phyloP scores from a whole-genome alignment of 2,797 vertebrate species.

The Scomberomorus guttatus region DNA sequence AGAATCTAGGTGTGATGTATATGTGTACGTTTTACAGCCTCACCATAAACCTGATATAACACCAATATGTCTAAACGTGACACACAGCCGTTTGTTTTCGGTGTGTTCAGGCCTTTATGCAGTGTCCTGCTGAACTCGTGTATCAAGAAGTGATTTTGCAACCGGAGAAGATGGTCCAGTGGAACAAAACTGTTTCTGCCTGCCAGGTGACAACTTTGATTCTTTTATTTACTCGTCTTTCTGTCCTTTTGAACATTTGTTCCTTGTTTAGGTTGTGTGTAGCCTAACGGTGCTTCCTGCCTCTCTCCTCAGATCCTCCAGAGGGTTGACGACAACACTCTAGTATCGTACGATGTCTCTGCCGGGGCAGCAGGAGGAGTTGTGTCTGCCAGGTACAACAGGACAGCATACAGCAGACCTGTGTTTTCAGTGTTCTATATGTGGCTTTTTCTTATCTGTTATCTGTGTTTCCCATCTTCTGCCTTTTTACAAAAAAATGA shows the following conservation, averaged over 20 bases:
- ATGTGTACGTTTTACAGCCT: background rate
- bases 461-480: background rate
- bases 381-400: conserved; percentile 91
- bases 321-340: conserved; percentile 94
- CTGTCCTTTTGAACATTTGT: background rate
- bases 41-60: background rate
- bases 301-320: conserved; percentile 90
- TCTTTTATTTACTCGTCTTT: background rate
- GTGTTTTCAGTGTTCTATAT: background rate
- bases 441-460: background rate
- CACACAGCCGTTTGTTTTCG: background rate
- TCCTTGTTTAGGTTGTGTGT: background rate
- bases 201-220: conserved; percentile 90
- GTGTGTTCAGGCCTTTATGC: conserved; percentile 89
- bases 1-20: background rate
- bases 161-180: conserved; percentile 95
- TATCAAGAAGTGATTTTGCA: conserved; percentile 98
- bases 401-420: background rate
- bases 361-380: conserved; percentile 93
- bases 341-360: conserved; percentile 93
- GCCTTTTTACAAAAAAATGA: background rate
- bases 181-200: conserved; percentile 93
- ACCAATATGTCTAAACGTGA: background rate
- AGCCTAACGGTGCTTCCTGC: background rate
- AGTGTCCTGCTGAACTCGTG: conserved; percentile 93